Evolutionary conservation across 2,888 invertebrate genomes (phyloP), one percentile per base, ranked within the genome.

Genomic region (Euproctis similis): DNA sequence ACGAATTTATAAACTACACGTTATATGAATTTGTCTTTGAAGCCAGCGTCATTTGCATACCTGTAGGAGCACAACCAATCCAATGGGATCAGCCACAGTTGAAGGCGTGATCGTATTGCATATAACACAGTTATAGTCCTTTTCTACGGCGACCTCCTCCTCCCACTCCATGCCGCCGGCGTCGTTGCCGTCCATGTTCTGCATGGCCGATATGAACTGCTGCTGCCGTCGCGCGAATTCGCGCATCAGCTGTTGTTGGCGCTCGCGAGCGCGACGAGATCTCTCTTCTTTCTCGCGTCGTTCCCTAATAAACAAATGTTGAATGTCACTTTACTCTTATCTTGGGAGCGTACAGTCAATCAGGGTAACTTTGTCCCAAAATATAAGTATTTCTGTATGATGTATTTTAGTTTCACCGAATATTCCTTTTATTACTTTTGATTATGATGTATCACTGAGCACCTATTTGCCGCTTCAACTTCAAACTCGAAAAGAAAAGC

Each of bases 91-190:
- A 8, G 92, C 89, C 42, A 92, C 90, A 0, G 92, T 92, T 59
- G 95, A 94, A 10, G 95, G 90, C 17, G 94, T 91, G 36, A 94
- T 93, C 65, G 94, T 94, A 81, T 93, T 95, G 75, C 98, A 98
- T 53, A 98, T 98, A 40, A 95, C 96, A 82, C 98, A 98, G 74
- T 96, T 94, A 76, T 96, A 97, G 70, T 94, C 93, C 47, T 87
- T 87, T 46, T 89, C 87, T 8, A 53, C 58, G 19, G 88, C 88
- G 53, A 87, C 87, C 51, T 88, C 88, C 43, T 87, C 87, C 50
- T 77, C 88, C 85, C 89, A 90, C 49, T 91, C 90, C 88, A 88
- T 89, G 44, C 55, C 51, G 23, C 40, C 85, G 68, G 39, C 72
- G 62, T 58, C 90, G 75, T 39, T 88, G 81, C 36, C 59, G 28